Evolutionary conservation across 2,797 vertebrate species (phyloP).

Genomic region (Epinephelus malabaricus): DNA sequence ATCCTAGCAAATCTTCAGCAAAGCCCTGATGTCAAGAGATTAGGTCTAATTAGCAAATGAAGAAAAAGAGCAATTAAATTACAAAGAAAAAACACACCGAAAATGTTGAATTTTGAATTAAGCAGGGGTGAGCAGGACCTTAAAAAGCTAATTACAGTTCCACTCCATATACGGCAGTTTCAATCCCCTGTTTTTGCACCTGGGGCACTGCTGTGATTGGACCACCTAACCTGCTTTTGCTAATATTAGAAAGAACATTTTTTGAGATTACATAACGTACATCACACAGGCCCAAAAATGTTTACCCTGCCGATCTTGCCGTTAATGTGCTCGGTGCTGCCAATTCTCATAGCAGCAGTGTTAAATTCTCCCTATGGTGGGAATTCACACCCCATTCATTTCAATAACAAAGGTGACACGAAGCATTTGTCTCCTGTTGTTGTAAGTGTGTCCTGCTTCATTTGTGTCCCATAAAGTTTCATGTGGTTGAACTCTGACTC

Average conservation of each 20-base stretch:
- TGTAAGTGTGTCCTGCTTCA: background rate
- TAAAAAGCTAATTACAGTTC: slow-evolving; percentile 12
- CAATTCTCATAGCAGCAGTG: slow-evolving; percentile 38
- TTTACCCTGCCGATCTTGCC: slow-evolving; percentile 37
- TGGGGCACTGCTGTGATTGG: slow-evolving; percentile 19
- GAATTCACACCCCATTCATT: slow-evolving; percentile 40
- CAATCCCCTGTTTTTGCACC: slow-evolving; percentile 24
- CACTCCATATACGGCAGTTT: slow-evolving; percentile 16
- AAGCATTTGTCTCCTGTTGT: slow-evolving; percentile 25
- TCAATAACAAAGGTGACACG: slow-evolving; percentile 25
- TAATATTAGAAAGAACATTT: slow-evolving; percentile 32
- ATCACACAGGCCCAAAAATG: background rate
- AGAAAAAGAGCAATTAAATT: background rate
- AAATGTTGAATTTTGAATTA: background rate
- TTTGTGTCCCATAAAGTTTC: slow-evolving; percentile 31
- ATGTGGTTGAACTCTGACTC: slow-evolving; percentile 28
- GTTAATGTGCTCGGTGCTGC: slow-evolving; percentile 22
- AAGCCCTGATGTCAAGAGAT: background rate
- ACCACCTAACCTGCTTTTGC: slow-evolving; percentile 34
- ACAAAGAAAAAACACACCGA: background rate
- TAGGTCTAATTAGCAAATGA: slow-evolving; percentile 16
- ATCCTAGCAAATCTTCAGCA: slow-evolving; percentile 10
- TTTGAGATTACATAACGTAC: slow-evolving; percentile 23
- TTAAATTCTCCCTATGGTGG: slow-evolving; percentile 32
- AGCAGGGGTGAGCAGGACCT: background rate